Conservation (phyloP, 2,888 invertebrate species). For the Lepidochitona cinerea region DNA sequence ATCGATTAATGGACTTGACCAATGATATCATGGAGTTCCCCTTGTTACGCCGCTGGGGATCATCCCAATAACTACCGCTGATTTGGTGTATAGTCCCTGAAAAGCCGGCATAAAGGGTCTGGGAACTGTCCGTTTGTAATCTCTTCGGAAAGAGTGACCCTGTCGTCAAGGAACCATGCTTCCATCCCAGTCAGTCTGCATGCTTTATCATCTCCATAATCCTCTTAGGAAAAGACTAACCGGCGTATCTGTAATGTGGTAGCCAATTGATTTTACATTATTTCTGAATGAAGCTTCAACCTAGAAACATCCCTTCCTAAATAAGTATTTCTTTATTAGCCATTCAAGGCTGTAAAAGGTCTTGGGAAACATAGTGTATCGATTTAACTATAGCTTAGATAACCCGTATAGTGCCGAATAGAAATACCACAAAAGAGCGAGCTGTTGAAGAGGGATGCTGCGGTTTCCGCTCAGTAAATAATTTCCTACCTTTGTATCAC, state of each 20-base stretch:
- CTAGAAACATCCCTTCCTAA: neutral
- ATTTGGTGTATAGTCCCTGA: neutral
- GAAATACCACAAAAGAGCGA: neutral
- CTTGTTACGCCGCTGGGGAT: neutral
- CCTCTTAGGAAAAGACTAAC: neutral
- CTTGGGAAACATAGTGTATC: neutral
- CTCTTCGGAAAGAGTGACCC: too few relatives aligned
- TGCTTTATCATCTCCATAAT: neutral
- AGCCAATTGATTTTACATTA: neutral
- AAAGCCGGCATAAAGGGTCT: too few relatives aligned
- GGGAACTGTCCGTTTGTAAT: too few relatives aligned
- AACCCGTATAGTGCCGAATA: neutral
- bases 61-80: neutral
- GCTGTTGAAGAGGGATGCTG: too few relatives aligned
- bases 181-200: neutral
- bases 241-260: neutral
- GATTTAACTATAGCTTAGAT: constrained; percentile 1
- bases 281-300: neutral
- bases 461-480: neutral
- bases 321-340: constrained; percentile 4
- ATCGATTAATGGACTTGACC: neutral
- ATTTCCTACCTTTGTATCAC: neutral
- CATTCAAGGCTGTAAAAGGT: neutral
- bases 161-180: neutral
- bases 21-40: neutral